phyloP scores from a whole-genome alignment of 2,888 invertebrate genomes.

The Oasisia sp. region DNA sequence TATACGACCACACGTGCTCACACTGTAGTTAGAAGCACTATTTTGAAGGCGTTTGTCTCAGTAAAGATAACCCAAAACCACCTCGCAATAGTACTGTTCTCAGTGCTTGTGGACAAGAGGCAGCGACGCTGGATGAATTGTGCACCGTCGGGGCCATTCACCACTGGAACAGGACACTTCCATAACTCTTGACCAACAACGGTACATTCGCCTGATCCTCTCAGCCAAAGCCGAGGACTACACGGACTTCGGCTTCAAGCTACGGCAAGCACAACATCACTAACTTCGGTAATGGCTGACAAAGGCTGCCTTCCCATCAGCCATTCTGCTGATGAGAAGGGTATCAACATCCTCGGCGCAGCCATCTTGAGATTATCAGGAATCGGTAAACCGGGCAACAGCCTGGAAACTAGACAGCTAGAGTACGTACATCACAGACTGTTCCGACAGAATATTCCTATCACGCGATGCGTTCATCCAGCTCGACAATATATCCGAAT shows the following conservation, averaged over 20 bases:
- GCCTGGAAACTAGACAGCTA: conserved; percentile 45
- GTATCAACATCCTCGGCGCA: too few species aligned
- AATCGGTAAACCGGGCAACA: conserved; percentile 19
- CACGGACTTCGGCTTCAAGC: conserved; percentile 36
- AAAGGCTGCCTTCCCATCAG: conserved; percentile 45
- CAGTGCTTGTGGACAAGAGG: background rate
- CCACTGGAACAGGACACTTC: background rate
- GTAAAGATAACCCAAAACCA: too few species aligned
- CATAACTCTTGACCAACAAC: conserved; percentile 43
- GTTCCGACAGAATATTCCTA: too few species aligned
- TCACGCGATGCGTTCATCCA: too few species aligned
- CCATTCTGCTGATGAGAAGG: conserved; percentile 46
- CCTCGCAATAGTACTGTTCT: background rate
- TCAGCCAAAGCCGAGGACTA: conserved; percentile 35
- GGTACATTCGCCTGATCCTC: conserved; percentile 34
- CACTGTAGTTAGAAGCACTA: conserved; percentile 40
- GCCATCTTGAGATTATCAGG: too few species aligned
- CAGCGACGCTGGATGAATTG: conserved; percentile 1
- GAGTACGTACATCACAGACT: conserved; percentile 48
- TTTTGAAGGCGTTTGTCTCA: conserved; percentile 39
- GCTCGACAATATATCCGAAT: too few species aligned
- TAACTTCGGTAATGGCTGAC: conserved; percentile 35
- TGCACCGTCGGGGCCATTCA: background rate
- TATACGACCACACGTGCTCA: conserved; percentile 40
- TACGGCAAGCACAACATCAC: too few species aligned